phyloP scores from a whole-genome alignment of 2,113 vertebrate species.

The Mus musculus region DNA sequence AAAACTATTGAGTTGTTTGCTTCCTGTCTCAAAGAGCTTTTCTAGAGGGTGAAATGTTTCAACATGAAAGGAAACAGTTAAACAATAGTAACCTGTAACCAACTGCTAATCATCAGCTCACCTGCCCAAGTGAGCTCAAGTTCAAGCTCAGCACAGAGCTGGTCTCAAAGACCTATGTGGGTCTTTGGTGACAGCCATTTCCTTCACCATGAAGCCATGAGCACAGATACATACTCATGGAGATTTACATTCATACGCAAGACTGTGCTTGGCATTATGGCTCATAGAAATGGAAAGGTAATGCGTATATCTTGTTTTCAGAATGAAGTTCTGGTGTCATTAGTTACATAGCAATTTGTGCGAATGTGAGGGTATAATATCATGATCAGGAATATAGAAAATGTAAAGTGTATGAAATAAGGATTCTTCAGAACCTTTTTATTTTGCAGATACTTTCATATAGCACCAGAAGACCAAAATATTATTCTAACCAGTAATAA shows the following conservation, averaged over 20 bases:
- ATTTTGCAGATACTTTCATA: not conserved
- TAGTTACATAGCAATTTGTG: not conserved
- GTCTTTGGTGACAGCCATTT: not conserved
- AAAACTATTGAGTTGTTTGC: not conserved
- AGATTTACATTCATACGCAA: not conserved
- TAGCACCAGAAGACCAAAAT: not conserved
- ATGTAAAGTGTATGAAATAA: not conserved
- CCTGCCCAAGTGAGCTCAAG: not conserved
- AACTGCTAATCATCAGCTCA: not conserved
- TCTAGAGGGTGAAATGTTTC: not conserved
- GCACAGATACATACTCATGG: not conserved
- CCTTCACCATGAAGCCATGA: not conserved
- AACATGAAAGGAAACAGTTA: not conserved
- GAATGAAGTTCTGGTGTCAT: not conserved
- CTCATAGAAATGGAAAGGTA: not conserved
- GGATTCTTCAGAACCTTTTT: not conserved
- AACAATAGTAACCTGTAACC: not conserved
- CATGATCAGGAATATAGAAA: not conserved
- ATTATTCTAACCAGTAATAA: not conserved
- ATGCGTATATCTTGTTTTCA: not conserved
- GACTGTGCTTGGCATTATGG: not conserved
- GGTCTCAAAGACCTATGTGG: not conserved
- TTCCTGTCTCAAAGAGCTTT: not conserved
- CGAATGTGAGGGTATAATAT: not conserved
- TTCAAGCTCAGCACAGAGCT: not conserved